Evolutionary conservation across 1,140 invertebrate species (phyloP), one percentile per base, ranked within the genome.

Genomic region (Gryon sp.): DNA sequence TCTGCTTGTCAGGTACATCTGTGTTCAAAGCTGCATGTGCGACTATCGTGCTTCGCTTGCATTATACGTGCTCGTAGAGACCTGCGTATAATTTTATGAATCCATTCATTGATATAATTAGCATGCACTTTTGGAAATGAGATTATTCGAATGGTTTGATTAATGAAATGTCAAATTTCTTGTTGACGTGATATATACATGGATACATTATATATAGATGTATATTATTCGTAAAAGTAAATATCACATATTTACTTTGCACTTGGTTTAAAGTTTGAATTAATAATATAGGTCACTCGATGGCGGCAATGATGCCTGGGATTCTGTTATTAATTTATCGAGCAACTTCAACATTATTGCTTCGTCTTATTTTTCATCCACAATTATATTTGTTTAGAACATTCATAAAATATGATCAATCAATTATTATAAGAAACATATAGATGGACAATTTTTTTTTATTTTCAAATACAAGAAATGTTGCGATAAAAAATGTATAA

Each of bases 1-100:
- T 66, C 26, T 75, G 40, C 72, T 75, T 75, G 72, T 75, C 62
- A 75, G 62, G 62, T 66, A 50, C 72, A 75, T 75, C 72, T 75
- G 72, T 26, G 60, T 48, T 74, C 53, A 50, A 28, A 74, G 57
- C 60, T 74, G 45, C 57, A 74, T 53, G 38, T 38, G 45, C 59
- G 52, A 63, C 24, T 59, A 59, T 59, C 69, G 34, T 41, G 40
- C 52, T 73, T 8, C n/a, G 20, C 26, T 40, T 30, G 45, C 53
- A 52, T 41, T 63, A 65, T 66, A 60, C 12, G 36, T 53, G 30
- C 38, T 26, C 46, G 22, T 53, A 55, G 12, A 36, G 20, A 74
- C 41, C 32, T 43, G 48, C 45, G 46, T 74, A 66, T 66, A 66
- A 74, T 66, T 74, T 60, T 74, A 66, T 59, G 70, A 74, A 60